These are phyloP conservation scores for Thryonomys swinderianus DNA, from an alignment of 2,113 vertebrate genomes.

Conservation along the genomic window DNA sequence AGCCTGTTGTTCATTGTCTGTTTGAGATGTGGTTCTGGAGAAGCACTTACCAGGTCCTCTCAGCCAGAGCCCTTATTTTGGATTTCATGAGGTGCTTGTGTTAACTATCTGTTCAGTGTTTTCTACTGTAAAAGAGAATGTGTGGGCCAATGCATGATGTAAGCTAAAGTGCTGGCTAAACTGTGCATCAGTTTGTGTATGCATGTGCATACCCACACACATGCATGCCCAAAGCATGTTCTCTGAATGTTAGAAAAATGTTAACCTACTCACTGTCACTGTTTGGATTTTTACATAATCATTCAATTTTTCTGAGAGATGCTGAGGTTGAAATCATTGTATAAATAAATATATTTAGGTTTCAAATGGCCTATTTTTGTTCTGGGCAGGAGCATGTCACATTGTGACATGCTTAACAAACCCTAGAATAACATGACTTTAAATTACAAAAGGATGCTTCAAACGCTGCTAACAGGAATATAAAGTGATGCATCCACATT, in stretches of 20 bases:
- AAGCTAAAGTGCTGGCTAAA: background rate
- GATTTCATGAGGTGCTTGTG: background rate
- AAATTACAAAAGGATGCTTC: background rate
- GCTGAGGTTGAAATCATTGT: background rate
- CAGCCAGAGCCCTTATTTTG: background rate
- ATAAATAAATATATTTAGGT: constrained; percentile 1
- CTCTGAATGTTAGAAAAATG: background rate
- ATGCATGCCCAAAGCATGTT: background rate
- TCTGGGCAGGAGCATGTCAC: background rate
- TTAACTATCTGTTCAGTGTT: background rate
- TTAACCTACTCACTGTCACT: background rate
- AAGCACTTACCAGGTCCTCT: background rate
- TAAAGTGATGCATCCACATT: background rate
- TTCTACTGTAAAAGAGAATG: background rate
- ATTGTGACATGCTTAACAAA: background rate
- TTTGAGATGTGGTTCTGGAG: background rate
- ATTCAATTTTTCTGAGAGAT: background rate
- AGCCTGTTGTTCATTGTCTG: background rate
- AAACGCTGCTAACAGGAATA: background rate
- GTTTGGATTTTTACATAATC: background rate
- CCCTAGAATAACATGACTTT: background rate
- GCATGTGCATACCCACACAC: background rate
- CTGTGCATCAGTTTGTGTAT: background rate
- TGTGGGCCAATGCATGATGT: background rate
- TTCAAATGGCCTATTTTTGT: constrained; percentile 3